phyloP scores from a whole-genome alignment of 1,140 invertebrate species.

The Nymphalis io region DNA sequence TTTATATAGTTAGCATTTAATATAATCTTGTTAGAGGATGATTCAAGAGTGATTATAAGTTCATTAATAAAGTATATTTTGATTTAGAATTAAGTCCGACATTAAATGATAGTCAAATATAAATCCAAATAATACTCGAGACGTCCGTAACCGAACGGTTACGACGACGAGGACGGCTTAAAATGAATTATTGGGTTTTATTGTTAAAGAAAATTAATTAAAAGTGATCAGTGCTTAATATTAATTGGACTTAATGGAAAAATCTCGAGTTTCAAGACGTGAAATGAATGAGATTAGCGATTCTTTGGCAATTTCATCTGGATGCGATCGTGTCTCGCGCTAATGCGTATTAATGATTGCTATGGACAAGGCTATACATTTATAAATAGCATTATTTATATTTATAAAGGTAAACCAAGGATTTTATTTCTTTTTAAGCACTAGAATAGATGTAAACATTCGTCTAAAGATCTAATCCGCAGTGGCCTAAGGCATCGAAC shows the following conservation, averaged over 20 bases:
- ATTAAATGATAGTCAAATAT: neutral
- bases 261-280: slow-evolving; percentile 1
- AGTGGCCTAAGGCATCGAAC: too few relatives aligned
- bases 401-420: too few relatives aligned
- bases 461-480: too few relatives aligned
- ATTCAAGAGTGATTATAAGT: too few relatives aligned
- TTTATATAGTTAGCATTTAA: too few relatives aligned
- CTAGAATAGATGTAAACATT: too few relatives aligned
- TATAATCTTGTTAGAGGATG: too few relatives aligned
- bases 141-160: slow-evolving; percentile 8
- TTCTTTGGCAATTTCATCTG: slow-evolving; percentile 4
- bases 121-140: slow-evolving; percentile 1
- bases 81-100: neutral
- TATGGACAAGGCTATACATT: neutral
- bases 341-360: neutral
- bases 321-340: neutral
- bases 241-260: slow-evolving; percentile 37
- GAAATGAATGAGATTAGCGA: slow-evolving; percentile 12
- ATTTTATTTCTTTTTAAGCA: too few relatives aligned
- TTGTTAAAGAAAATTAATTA: slow-evolving; percentile 34
- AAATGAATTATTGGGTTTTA: slow-evolving; percentile 35
- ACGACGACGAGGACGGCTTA: slow-evolving; percentile 22
- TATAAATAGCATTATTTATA: too few relatives aligned
- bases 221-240: slow-evolving; percentile 29
- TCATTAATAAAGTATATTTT: neutral